These are phyloP conservation scores for Anaspis maculata DNA, from an alignment of 2,888 invertebrate genomes.

Conservation along the genomic window DNA sequence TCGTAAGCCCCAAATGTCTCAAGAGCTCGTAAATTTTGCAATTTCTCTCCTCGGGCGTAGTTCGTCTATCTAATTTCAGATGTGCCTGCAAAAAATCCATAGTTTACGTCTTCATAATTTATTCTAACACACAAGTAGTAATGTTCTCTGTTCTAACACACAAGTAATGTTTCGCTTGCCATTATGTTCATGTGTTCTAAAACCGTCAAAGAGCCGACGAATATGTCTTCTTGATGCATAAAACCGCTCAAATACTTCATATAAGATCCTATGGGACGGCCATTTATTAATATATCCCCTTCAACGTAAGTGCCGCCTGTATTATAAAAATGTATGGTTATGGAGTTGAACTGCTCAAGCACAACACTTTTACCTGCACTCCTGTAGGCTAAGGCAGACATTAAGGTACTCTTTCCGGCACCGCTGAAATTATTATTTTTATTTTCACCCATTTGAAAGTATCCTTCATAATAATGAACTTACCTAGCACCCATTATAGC, in stretches of 20 bases:
- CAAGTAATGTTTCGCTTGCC: too few relatives aligned
- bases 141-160: too few relatives aligned
- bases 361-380: constrained; percentile 52
- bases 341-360: too few relatives aligned
- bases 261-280: constrained; percentile 59
- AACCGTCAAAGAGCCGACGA: constrained; percentile 77
- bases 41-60: constrained; percentile 51
- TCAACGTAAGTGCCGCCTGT: constrained; percentile 59
- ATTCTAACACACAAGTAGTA: too few relatives aligned
- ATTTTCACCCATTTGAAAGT: neutral
- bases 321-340: constrained; percentile 3
- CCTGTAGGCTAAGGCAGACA: constrained; percentile 75
- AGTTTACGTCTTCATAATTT: too few relatives aligned
- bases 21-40: constrained; percentile 62
- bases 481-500: constrained; percentile 82
- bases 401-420: constrained; percentile 82
- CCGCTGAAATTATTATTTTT: constrained; percentile 52
- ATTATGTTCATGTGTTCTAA: constrained; percentile 81
- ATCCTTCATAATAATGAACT: too few relatives aligned
- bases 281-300: constrained; percentile 76
- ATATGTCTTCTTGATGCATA: constrained; percentile 88
- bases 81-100: too few relatives aligned
- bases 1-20: constrained; percentile 60
- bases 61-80: constrained; percentile 67
- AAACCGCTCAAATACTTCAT: constrained; percentile 79